Conservation (phyloP, 2,113 vertebrate species). For the Pelobates fuscus region DNA sequence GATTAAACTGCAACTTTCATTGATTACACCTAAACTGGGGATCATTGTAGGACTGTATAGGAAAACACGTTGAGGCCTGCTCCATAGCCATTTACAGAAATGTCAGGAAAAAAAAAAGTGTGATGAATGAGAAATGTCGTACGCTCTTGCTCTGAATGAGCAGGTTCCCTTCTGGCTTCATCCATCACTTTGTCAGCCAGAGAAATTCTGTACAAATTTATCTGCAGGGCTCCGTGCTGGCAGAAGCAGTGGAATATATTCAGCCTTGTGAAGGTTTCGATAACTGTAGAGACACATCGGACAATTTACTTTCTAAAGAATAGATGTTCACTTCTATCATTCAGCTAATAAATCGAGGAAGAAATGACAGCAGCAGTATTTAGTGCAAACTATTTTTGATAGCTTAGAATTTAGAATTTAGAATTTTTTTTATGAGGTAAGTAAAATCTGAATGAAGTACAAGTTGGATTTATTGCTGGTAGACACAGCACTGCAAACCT, state of each 20-base stretch:
- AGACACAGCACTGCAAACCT: too few species aligned
- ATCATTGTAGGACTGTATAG: too few species aligned
- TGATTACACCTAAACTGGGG: too few species aligned
- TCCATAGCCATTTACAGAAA: slow-evolving; percentile 46
- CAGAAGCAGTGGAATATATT: slow-evolving; percentile 54
- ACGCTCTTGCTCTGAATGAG: slow-evolving; percentile 58
- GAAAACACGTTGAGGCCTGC: neutral
- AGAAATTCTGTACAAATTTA: slow-evolving; percentile 64
- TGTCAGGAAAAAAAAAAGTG: slow-evolving; percentile 57
- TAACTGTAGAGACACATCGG: slow-evolving; percentile 52
- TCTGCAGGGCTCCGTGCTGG: slow-evolving; percentile 59
- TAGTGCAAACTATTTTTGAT: neutral
- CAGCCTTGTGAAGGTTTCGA: slow-evolving; percentile 56
- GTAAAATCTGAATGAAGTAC: too few species aligned
- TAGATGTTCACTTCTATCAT: slow-evolving; percentile 53
- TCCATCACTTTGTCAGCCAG: slow-evolving; percentile 71
- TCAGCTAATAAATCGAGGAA: neutral
- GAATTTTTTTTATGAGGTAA: too few species aligned
- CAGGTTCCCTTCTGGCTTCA: slow-evolving; percentile 56
- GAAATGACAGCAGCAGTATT: slow-evolving; percentile 23
- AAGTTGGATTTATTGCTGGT: too few species aligned
- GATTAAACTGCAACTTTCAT: too few species aligned
- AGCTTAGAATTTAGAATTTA: neutral
- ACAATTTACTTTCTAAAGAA: slow-evolving; percentile 52
- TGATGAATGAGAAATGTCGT: slow-evolving; percentile 64